A percentile compares a stretch with the other conserved stretches of the same genome.
These are phyloP conservation scores for Pseudochirops corinnae DNA, from an alignment of 2,797 vertebrate genomes.

Conservation along the genomic window DNA sequence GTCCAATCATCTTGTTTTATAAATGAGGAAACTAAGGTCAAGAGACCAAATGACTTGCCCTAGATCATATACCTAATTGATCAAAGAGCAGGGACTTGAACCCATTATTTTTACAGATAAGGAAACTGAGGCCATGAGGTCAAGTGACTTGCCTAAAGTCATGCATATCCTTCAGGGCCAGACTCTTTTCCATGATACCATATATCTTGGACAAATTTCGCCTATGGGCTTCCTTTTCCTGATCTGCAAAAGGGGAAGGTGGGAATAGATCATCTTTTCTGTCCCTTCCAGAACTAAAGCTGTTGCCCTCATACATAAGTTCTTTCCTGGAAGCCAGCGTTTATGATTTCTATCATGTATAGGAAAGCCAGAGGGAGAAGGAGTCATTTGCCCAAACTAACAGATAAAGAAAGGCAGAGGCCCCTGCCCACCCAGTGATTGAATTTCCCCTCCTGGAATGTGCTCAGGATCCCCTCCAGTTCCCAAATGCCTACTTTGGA, in stretches of 20 bases:
- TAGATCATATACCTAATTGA: not conserved
- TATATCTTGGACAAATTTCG: not conserved
- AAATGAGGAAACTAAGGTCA: not conserved
- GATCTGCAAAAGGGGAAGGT: not conserved
- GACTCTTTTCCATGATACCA: not conserved
- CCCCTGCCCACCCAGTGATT: not conserved
- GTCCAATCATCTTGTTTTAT: not conserved
- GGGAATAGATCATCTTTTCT: not conserved
- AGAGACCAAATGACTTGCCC: not conserved
- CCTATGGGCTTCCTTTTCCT: not conserved
- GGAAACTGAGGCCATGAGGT: not conserved
- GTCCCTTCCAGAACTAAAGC: not conserved
- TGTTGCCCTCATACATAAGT: not conserved
- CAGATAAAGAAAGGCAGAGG: not conserved
- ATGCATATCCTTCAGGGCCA: not conserved
- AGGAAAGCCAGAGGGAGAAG: not conserved
- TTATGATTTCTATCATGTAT: not conserved
- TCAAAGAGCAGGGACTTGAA: not conserved
- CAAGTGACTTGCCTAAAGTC: not conserved
- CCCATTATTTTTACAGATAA: not conserved
- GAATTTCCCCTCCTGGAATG: not conserved
- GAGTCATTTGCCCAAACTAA: not conserved
- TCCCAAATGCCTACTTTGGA: not conserved
- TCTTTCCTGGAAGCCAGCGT: not conserved
- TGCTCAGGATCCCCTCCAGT: not conserved